Percentiles rank a stretch among this genome's conserved stretches.
These are phyloP conservation scores for Nothura maculosa DNA, from an alignment of 2,797 vertebrate species.

Conservation along the genomic window DNA sequence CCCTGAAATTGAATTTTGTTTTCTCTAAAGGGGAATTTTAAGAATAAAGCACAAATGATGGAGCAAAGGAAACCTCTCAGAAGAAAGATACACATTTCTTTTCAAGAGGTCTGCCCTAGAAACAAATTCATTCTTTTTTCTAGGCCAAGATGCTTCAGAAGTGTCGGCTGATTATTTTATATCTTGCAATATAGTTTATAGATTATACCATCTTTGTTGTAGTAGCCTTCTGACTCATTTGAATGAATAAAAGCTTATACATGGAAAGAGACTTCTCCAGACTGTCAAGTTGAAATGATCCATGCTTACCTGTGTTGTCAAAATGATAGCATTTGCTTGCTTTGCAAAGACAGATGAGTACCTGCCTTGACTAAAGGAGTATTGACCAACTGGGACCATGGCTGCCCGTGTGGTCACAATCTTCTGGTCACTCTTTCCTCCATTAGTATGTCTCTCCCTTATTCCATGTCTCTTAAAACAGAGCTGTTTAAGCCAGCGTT, in stretches of 20 bases:
- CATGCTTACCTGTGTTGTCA: background rate
- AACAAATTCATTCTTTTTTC: background rate
- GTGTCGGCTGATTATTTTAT: background rate
- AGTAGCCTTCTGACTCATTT: background rate
- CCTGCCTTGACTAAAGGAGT: background rate
- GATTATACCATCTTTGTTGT: background rate
- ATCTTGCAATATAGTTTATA: background rate
- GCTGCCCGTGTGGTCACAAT: background rate
- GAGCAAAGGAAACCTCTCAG: background rate
- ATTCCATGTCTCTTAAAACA: background rate
- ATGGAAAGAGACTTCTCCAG: background rate
- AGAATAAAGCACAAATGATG: background rate
- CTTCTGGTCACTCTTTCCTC: background rate
- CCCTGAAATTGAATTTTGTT: conserved; percentile 21
- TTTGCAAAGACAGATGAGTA: background rate
- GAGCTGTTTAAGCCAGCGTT: background rate
- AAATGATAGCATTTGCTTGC: background rate
- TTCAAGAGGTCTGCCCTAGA: background rate
- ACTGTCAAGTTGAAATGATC: background rate
- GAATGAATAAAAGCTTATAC: background rate
- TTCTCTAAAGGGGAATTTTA: background rate
- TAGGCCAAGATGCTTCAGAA: background rate
- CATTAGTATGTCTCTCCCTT: background rate
- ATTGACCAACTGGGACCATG: background rate
- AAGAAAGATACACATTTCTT: background rate